Conservation (phyloP, 2,113 vertebrate species). For the Motacilla alba region DNA sequence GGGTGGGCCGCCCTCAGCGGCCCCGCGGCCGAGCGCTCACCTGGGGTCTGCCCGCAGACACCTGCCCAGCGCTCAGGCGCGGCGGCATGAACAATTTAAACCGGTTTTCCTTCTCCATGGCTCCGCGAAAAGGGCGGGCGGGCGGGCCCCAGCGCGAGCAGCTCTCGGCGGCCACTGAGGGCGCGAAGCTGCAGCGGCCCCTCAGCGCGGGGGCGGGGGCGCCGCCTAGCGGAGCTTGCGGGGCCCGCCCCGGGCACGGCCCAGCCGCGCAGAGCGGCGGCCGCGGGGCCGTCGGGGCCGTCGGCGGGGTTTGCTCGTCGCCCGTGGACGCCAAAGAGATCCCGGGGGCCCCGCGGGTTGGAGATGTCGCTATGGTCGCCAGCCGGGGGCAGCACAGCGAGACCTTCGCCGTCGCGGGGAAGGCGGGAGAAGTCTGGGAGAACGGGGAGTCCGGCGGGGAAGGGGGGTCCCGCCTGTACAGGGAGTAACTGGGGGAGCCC, state of each 20-base stretch:
- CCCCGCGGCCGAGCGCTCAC: background rate
- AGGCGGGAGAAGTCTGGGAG: background rate
- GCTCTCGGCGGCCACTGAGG: background rate
- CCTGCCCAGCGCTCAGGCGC: slow-evolving; percentile 33
- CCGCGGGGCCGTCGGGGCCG: too few species aligned
- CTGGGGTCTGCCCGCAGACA: slow-evolving; percentile 57
- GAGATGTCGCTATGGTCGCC: background rate
- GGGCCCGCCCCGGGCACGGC: background rate
- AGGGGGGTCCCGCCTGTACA: background rate
- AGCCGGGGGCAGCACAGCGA: too few species aligned
- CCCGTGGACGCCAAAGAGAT: background rate
- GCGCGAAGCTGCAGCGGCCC: background rate
- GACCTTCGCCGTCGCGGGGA: background rate
- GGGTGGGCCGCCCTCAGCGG: too few species aligned
- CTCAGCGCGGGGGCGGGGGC: background rate
- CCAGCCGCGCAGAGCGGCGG: background rate
- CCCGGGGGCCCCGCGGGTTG: too few species aligned
- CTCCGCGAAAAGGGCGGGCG: background rate
- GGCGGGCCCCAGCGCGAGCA: accelerated
- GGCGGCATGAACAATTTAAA: slow-evolving; percentile 64
- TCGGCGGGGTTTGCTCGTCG: too few species aligned
- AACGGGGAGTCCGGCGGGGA: background rate
- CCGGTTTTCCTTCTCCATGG: slow-evolving; percentile 62
- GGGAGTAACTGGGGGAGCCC: background rate
- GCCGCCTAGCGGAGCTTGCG: background rate